Evolutionary conservation across 2,888 invertebrate species (phyloP).

Genomic region (Congeria kusceri): DNA sequence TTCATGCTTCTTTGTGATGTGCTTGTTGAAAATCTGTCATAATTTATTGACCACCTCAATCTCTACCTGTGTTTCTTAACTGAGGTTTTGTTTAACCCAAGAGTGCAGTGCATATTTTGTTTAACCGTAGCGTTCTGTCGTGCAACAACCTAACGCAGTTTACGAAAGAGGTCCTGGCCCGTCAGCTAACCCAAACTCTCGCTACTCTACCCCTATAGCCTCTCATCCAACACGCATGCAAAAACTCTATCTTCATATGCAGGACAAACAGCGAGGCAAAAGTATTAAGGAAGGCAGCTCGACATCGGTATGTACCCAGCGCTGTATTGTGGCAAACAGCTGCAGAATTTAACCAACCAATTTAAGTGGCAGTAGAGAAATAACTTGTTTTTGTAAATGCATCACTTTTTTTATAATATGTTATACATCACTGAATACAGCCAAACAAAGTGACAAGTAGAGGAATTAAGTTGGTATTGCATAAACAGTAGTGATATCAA

Average conservation of each 20-base stretch:
- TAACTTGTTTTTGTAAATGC: too few species aligned
- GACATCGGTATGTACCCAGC: constrained; percentile 48
- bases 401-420: too few species aligned
- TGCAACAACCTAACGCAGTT: constrained; percentile 51
- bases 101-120: constrained; percentile 51
- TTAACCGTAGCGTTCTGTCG: constrained; percentile 54
- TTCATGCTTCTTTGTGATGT: too few species aligned
- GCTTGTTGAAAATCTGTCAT: too few species aligned
- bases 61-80: constrained; percentile 15
- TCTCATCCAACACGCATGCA: constrained; percentile 55
- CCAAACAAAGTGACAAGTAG: too few species aligned
- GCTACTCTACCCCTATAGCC: constrained; percentile 48
- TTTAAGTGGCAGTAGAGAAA: too few species aligned
- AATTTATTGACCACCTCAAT: too few species aligned
- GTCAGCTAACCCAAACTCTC: constrained; percentile 45
- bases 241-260: constrained; percentile 62
- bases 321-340: not conserved
- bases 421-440: too few species aligned
- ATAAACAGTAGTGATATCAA: too few species aligned
- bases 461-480: too few species aligned
- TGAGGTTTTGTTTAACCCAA: constrained; percentile 44
- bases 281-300: constrained; percentile 54
- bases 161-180: constrained; percentile 34
- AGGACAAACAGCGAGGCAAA: constrained; percentile 49
- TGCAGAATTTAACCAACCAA: too few species aligned